phyloP scores from a whole-genome alignment of 2,113 vertebrate species.

The Podiceps cristatus region DNA sequence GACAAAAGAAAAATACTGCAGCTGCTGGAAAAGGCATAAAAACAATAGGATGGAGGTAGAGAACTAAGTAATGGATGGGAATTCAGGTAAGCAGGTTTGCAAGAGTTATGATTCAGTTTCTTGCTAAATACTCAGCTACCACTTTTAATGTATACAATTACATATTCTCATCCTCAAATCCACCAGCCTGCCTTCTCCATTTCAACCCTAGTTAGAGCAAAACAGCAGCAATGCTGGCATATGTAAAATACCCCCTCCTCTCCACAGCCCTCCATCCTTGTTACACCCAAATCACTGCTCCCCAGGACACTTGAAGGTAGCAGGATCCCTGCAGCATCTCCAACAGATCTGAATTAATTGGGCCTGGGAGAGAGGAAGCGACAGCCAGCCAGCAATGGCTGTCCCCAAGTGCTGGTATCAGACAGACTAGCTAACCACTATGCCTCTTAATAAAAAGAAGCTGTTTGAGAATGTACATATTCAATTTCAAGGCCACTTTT shows the following conservation, averaged over 20 bases:
- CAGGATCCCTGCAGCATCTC: not conserved
- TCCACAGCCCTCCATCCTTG: not conserved
- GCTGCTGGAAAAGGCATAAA: not conserved
- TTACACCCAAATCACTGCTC: not conserved
- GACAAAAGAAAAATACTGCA: not conserved
- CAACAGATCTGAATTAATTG: not conserved
- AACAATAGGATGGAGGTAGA: not conserved
- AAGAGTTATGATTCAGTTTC: not conserved
- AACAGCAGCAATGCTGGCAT: not conserved
- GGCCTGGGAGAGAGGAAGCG: not conserved
- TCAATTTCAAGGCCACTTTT: not conserved
- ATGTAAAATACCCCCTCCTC: not conserved
- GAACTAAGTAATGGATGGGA: not conserved
- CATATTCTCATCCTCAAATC: not conserved
- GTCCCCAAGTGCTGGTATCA: not conserved
- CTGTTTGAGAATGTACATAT: not conserved
- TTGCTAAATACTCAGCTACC: not conserved
- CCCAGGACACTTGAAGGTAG: not conserved
- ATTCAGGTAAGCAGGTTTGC: not conserved
- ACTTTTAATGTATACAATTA: not conserved
- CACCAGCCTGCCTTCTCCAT: not conserved
- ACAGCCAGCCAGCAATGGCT: not conserved
- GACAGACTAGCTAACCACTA: not conserved
- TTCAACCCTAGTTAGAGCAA: not conserved
- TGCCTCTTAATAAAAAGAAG: not conserved